Evolutionary conservation across 2,797 vertebrate species (phyloP).

Genomic region (Alauda arvensis): DNA sequence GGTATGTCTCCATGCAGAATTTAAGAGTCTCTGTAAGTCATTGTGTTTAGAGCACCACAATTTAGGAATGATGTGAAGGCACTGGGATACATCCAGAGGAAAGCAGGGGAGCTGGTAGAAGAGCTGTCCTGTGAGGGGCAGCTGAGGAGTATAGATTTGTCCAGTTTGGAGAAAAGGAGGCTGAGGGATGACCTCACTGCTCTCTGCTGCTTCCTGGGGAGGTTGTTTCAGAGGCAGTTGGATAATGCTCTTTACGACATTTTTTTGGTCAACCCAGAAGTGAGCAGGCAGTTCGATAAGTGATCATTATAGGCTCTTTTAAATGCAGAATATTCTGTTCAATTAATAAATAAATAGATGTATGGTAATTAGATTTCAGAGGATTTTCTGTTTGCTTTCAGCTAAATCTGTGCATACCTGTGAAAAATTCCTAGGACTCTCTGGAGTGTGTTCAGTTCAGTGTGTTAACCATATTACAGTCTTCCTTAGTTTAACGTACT

Average conservation of each 20-base stretch:
- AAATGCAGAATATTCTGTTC: background rate
- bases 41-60: background rate
- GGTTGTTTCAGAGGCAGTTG: background rate
- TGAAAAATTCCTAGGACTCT: background rate
- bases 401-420: background rate
- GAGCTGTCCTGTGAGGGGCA: background rate
- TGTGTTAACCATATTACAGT: background rate
- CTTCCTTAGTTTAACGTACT: background rate
- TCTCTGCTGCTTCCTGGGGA: background rate
- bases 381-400: background rate
- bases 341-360: background rate
- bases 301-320: background rate
- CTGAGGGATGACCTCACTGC: background rate
- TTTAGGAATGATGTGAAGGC: too few species aligned
- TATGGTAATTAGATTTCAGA: background rate
- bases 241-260: background rate
- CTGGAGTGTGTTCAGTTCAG: background rate
- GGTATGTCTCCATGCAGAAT: background rate
- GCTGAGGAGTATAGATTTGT: background rate
- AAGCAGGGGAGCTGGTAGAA: background rate
- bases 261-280: background rate
- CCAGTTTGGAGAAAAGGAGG: background rate
- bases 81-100: rapidly evolving
- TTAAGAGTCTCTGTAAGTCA: background rate
- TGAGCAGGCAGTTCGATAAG: background rate